Evolutionary conservation across 2,113 vertebrate genomes (phyloP).

Genomic region (Malaclemys terrapin): DNA sequence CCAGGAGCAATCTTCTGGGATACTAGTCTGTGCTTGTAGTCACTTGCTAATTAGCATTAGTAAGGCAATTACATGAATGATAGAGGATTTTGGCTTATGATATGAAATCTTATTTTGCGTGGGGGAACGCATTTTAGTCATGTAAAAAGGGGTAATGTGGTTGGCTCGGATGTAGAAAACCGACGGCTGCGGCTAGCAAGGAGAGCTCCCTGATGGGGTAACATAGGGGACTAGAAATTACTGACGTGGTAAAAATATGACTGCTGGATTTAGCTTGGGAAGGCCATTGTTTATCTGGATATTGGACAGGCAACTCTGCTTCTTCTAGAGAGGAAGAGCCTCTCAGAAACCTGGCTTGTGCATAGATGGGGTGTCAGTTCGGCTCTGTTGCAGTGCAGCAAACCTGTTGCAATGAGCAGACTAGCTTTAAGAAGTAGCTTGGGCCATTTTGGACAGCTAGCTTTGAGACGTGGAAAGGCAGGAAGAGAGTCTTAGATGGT

Average conservation of each 20-base stretch:
- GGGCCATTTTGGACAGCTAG: neutral
- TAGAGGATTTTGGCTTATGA: neutral
- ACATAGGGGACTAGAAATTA: neutral
- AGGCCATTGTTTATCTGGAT: neutral
- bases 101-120: constrained; percentile 15
- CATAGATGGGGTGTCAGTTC: neutral
- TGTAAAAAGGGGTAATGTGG: neutral
- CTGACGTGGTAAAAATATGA: neutral
- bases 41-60: constrained; percentile 63
- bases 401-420: neutral
- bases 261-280: neutral
- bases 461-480: neutral
- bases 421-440: neutral
- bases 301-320: neutral
- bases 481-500: neutral
- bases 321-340: neutral
- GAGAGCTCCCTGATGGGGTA: neutral
- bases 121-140: neutral
- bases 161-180: neutral
- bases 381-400: neutral
- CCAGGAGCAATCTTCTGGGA: constrained; percentile 5
- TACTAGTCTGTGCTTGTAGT: constrained; percentile 44
- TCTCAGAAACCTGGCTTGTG: neutral
- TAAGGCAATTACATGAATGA: constrained; percentile 64
- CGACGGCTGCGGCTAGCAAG: neutral